Base-by-base conservation (phyloP, 1,140 invertebrate species). In the Drosophila ironensis region DNA sequence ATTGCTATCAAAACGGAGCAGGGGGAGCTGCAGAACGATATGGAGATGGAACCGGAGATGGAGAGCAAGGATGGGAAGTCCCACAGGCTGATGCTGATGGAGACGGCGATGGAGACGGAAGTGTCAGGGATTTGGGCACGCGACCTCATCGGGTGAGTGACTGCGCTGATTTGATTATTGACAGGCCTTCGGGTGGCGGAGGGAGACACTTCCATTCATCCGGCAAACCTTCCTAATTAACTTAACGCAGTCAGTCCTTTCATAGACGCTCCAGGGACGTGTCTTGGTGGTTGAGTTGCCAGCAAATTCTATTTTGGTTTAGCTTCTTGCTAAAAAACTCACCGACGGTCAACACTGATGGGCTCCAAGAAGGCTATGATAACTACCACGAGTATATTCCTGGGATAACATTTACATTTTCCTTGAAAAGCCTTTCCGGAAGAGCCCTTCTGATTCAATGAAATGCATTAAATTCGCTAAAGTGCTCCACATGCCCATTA, bases 141-240 rank as follows among this genome's bases (percentile, higher is more conserved):
- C 52, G 66, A 57, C 64, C 38, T 41, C 20, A 27, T 16, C 51
- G 50, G 11, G 14, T 40, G 38, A 45, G 30, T 51, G 75, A 67
- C 48, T 54, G 59, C 70, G 42, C 48, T 82, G 77, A 81, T 81
- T 81, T 76, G 68, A 82, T 81, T 81, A 81, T 82, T 69, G 60
- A 20, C 25, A 47, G 30, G 28, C 4, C 28, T 8, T 4, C 1
- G n/a, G 33, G 16, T 12, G 12, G 5, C 2, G 12, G 9, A 1
- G 4, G 24, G 6, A 11, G 5, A 24, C 1, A 19, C 12, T n/a
- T n/a, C 28, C 25, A 27, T 8, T 27, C 25, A 12, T 20, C 7
- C 11, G 14, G 25, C 17, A 12, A 61, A 61, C 22, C 12, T 60
- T 37, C 17, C 33, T 63, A 63, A 63, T 63, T 63, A 63, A 63